phyloP scores from a whole-genome alignment of 2,113 vertebrate species.

The Gavialis gangeticus region DNA sequence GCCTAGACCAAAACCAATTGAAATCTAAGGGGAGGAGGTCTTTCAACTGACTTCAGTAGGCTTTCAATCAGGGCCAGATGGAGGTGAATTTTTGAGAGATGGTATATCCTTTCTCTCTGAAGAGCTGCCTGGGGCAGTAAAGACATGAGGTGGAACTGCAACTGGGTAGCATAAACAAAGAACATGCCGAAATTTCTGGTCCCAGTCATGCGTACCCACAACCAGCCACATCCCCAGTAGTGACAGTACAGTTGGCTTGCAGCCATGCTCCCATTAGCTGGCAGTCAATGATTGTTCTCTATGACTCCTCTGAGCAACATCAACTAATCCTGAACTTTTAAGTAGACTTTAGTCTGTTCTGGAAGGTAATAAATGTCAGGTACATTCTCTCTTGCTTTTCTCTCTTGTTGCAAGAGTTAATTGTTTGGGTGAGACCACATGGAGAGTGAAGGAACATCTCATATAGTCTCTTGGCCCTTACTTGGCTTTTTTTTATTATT shows the following conservation, averaged over 20 bases:
- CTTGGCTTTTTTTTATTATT: background rate
- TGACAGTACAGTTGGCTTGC: background rate
- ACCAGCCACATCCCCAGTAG: accelerated
- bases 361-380: background rate
- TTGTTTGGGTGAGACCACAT: background rate
- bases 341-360: background rate
- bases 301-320: background rate
- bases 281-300: background rate
- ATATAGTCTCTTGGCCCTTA: background rate
- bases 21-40: background rate
- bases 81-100: background rate
- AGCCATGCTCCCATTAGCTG: background rate
- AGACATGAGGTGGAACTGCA: background rate
- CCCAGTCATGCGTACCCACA: background rate
- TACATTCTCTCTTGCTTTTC: background rate
- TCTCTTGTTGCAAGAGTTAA: background rate
- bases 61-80: background rate
- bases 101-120: background rate
- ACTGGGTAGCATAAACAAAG: background rate
- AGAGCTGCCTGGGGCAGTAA: background rate
- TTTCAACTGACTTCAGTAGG: background rate
- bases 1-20: background rate
- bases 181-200: background rate
- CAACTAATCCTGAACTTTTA: conserved; percentile 12
- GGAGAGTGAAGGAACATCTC: background rate